Conservation (phyloP, 2,113 vertebrate species). For the Equus przewalskii region DNA sequence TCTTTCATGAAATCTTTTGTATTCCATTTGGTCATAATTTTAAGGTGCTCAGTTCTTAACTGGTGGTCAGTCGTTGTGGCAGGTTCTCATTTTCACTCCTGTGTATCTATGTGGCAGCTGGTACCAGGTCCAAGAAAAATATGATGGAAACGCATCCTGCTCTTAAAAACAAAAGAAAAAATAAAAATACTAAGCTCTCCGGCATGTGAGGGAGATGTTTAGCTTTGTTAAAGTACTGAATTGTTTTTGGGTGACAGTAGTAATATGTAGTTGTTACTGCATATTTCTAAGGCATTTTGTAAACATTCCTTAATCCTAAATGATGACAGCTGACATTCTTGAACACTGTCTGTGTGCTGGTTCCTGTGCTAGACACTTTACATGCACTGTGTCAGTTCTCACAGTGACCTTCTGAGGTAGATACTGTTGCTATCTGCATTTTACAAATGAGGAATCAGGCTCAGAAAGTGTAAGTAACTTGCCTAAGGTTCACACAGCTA, state of each 20-base stretch:
- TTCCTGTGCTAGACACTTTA: not conserved
- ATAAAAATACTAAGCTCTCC: not conserved
- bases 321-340: not conserved
- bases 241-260: not conserved
- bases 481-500: not conserved
- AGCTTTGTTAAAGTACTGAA: not conserved
- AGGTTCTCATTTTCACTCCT: not conserved
- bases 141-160: not conserved
- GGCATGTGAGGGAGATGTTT: not conserved
- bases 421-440: not conserved
- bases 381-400: not conserved
- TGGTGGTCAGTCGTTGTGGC: not conserved
- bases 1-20: not conserved
- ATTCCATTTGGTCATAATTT: not conserved
- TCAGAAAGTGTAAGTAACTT: not conserved
- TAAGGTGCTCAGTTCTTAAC: not conserved
- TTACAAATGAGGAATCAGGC: slow-evolving; percentile 38
- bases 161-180: not conserved
- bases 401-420: not conserved
- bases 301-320: not conserved
- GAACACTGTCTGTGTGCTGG: not conserved
- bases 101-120: not conserved
- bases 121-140: not conserved
- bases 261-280: not conserved
- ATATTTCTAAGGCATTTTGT: slow-evolving; percentile 41